These are phyloP conservation scores for Saguinus midas DNA, from an alignment of 2,113 vertebrate species.

Conservation along the genomic window DNA sequence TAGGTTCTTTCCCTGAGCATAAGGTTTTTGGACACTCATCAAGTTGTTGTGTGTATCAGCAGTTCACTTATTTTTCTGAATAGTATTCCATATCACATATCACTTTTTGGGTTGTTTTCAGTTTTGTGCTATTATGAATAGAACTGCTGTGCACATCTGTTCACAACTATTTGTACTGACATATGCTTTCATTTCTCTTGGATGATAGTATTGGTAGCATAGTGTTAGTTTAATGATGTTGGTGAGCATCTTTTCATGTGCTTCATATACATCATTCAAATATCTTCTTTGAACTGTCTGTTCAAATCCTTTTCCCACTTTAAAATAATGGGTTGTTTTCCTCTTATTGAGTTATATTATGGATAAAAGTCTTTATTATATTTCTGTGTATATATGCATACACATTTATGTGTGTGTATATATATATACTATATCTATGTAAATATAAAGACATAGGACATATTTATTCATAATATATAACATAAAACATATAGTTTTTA, in stretches of 20 bases:
- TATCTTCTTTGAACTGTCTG: not conserved
- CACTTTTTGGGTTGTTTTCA: not conserved
- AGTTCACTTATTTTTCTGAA: not conserved
- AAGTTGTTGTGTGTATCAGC: not conserved
- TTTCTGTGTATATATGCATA: not conserved
- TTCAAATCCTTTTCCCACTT: not conserved
- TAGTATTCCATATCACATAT: not conserved
- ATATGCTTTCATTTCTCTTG: not conserved
- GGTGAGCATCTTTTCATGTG: not conserved
- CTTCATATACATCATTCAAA: not conserved
- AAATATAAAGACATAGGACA: no score
- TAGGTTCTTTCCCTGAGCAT: not conserved
- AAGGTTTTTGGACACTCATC: not conserved
- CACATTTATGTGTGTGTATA: not conserved
- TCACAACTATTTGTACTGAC: not conserved
- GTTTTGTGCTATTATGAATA: not conserved
- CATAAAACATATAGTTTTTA: no score
- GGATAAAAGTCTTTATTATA: not conserved
- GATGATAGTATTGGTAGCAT: not conserved
- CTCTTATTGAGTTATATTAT: constrained; percentile 1
- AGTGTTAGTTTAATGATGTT: not conserved
- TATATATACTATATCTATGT: not conserved
- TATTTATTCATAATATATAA: no score
- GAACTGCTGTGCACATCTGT: not conserved
- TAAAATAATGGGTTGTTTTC: not conserved